Evolutionary conservation across 2,888 invertebrate genomes (phyloP), one percentile per base, ranked within the genome.

Genomic region (Rotaria socialis): DNA sequence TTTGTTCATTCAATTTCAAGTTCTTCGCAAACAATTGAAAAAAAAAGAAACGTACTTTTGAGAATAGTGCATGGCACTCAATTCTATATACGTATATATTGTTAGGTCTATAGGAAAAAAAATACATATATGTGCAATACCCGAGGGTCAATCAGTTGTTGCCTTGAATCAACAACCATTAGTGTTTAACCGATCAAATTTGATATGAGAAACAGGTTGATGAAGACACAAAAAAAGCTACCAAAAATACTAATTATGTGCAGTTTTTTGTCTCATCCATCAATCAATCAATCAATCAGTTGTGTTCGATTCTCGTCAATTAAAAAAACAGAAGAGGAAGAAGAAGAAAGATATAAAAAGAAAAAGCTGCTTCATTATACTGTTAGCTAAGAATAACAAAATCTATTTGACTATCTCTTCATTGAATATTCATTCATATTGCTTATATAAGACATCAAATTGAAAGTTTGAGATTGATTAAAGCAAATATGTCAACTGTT

Each of bases 151-250:
- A 67, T 67, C 67, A 41, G 35, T 35, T 35, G 67, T 67, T 67
- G 67, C 67, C 67, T 67, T 67, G 67, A 67, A 67, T 67, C 67
- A 67, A 67, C 67, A 67, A 67, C 67, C 67, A 67, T 67, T 67
- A 41, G 67, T 35, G 35, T 67, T 19, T 41, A 67, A 67, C 67
- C 67, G 35, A 67, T 67, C 35, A 41, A 67, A 67, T 35, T 67
- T 27, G 67, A 67, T 67, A 35, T 67, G 67, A 35, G 35, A 1
- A 67, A 67, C 67, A 67, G 67, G 35, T 67, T 35, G 67, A 67
- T 67, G 67, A 67, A 67, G 35, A 35, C 16, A 67, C 2, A 35
- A 67, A 19, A 55, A 55, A 19, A 55, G 22, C 55, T 16, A 55
- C 55, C 8, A 50, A 50, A 50, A 50, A 55, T 55, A 55, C 19